phyloP scores from a whole-genome alignment of 2,888 invertebrate genomes.

The Stenotaenia linearis region DNA sequence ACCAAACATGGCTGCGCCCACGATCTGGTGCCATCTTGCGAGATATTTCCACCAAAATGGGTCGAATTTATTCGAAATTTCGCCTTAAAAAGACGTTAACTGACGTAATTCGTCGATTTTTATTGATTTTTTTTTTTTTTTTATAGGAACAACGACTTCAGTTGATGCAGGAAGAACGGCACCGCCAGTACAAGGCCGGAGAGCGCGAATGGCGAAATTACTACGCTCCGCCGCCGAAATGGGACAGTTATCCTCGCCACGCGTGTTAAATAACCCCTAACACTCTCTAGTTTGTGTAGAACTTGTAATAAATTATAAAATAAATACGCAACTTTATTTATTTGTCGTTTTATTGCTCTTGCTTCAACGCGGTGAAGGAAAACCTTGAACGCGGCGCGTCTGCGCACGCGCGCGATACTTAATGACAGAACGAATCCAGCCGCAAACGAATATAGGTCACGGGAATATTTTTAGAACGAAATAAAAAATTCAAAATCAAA shows the following conservation, averaged over 20 bases:
- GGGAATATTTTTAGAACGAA: neutral
- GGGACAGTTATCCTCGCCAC: neutral
- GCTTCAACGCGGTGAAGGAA: no score
- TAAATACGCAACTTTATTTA: neutral
- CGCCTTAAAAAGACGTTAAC: no score
- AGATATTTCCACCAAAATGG: no score
- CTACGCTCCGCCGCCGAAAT: neutral
- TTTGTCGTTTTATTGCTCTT: no score
- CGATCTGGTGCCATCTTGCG: no score
- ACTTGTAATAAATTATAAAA: neutral
- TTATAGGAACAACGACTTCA: neutral
- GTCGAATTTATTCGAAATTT: no score
- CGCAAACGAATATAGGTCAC: neutral
- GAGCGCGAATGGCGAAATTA: neutral
- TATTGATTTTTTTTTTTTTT: no score
- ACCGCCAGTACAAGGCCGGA: constrained; percentile 2
- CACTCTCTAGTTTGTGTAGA: neutral
- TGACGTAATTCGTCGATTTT: no score
- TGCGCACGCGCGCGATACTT: neutral
- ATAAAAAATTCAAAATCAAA: neutral
- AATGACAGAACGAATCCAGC: neutral
- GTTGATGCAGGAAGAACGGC: neutral
- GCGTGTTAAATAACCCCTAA: neutral
- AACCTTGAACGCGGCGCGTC: no score
- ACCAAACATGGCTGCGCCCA: no score